Evolutionary conservation across 2,888 invertebrate species (phyloP).

Genomic region (Diarsia dahlii): DNA sequence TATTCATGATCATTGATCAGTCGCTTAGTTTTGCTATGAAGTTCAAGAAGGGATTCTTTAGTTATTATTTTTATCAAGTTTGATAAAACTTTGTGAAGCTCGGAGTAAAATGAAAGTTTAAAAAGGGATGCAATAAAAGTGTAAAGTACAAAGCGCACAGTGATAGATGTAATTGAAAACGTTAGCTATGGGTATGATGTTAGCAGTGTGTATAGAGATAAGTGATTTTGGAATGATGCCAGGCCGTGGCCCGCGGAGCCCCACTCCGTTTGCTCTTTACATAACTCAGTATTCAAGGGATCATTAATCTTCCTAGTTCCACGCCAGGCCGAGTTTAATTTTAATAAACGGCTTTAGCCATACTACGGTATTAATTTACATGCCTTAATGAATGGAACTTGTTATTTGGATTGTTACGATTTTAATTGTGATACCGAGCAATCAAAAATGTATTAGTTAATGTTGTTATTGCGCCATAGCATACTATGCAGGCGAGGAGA

Average conservation of each 20-base stretch:
- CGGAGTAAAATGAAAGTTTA: conserved; percentile 34
- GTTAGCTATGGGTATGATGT: conserved; percentile 71
- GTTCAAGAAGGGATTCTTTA: conserved; percentile 23
- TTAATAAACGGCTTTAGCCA: conserved; percentile 89
- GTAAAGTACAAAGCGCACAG: conserved; percentile 53
- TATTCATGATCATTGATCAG: conserved; percentile 51
- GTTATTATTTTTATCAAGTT: conserved; percentile 23
- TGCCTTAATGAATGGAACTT: conserved; percentile 82
- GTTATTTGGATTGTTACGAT: conserved; percentile 75
- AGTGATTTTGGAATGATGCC: conserved; percentile 89
- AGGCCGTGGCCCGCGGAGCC: conserved; percentile 85
- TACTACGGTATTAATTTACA: conserved; percentile 86
- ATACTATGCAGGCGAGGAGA: conserved; percentile 25
- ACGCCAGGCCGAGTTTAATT: conserved; percentile 89
- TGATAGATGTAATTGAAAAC: conserved; percentile 72
- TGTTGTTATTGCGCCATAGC: conserved; percentile 47
- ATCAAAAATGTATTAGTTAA: conserved; percentile 68
- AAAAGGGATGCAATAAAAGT: conserved; percentile 52
- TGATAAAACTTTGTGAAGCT: neutral
- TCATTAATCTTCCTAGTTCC: conserved; percentile 90
- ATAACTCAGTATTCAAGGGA: conserved; percentile 90
- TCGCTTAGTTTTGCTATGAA: conserved; percentile 17
- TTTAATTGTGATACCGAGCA: conserved; percentile 71
- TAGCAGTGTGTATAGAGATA: conserved; percentile 82
- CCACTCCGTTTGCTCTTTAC: conserved; percentile 89